Base-by-base conservation (phyloP, 2,113 vertebrate species). In the Tyrannus savana region DNA sequence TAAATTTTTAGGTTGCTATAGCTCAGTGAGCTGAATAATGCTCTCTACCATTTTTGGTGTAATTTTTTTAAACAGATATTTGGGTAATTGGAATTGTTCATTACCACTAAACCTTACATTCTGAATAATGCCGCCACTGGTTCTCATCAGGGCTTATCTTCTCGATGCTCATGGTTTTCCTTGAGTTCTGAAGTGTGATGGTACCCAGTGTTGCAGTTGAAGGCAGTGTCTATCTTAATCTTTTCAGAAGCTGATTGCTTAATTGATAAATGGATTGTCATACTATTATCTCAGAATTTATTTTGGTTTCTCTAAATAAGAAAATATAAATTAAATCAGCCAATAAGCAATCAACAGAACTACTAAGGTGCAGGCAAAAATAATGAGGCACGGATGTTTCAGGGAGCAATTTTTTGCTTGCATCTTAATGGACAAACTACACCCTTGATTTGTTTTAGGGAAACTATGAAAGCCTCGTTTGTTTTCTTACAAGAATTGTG, bases 141-240 rank as follows among this genome's bases (percentile, higher is more conserved):
- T 46, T 44, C 31, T 73, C 35, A n/a, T 66, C 7, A 77, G 55
- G 16, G 13, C 31, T 56, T 76, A 30, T 28, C 7, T 74, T 72
- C 39, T 66, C 1, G 0, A 67, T 71, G 35, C 12, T 71, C 19
- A 3, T 59, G 7, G 12, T 19, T 90, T 74, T 66, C 9, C 15
- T 14, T 42, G 59, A 42, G 15, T 17, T 80, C 37, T 76, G 42
- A 46, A 46, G 23, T 2, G 39, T 78, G 12, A 19, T 21, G 9
- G 13, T 63, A 33, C 3, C 14, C 1, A 1, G 1, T 8, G 3
- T 4, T 58, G 24, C n/a, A 90, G 23, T n/a, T 24, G 27, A 71
- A 78, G 30, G 3, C 44, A 67, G 9, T 28, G 21, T 14, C 13
- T 72, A 12, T 68, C n/a, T 66, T 83, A 17, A 19, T 28, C 19